Conservation (phyloP, 2,113 vertebrate genomes). For the Lichenostomus cassidix region DNA sequence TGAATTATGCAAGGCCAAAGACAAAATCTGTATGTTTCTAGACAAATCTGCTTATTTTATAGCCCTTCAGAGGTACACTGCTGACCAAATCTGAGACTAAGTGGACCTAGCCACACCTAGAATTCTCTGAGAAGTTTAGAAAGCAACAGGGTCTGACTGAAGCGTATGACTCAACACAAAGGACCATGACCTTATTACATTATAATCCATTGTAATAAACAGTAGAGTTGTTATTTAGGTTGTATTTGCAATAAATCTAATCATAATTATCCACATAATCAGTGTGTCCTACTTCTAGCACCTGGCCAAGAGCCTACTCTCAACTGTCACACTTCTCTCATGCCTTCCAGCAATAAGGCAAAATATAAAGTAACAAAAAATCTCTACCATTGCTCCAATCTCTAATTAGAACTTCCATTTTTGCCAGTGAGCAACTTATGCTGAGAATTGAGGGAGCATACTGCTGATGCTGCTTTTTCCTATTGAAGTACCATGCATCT, state of each 20-base stretch:
- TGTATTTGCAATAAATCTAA: neutral
- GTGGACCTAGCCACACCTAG: too few relatives aligned
- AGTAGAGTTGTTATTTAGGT: neutral
- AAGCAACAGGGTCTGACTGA: neutral
- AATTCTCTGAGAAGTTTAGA: neutral
- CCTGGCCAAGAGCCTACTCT: neutral
- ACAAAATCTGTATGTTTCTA: neutral
- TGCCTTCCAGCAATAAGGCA: neutral
- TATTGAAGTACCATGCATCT: neutral
- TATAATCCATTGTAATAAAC: neutral
- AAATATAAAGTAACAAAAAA: neutral
- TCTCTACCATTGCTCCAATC: neutral
- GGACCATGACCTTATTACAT: neutral
- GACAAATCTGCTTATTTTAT: neutral
- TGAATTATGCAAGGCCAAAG: neutral
- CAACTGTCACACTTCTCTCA: neutral
- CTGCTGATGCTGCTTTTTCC: neutral
- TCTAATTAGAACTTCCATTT: slow-evolving; percentile 13
- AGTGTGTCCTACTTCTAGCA: neutral
- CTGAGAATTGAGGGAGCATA: neutral
- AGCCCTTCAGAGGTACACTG: neutral
- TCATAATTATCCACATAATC: neutral
- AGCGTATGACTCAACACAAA: neutral
- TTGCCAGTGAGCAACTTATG: neutral
- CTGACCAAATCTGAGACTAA: neutral